Conservation (phyloP, 2,888 invertebrate species). For the Hydroisotoma schaefferi region DNA sequence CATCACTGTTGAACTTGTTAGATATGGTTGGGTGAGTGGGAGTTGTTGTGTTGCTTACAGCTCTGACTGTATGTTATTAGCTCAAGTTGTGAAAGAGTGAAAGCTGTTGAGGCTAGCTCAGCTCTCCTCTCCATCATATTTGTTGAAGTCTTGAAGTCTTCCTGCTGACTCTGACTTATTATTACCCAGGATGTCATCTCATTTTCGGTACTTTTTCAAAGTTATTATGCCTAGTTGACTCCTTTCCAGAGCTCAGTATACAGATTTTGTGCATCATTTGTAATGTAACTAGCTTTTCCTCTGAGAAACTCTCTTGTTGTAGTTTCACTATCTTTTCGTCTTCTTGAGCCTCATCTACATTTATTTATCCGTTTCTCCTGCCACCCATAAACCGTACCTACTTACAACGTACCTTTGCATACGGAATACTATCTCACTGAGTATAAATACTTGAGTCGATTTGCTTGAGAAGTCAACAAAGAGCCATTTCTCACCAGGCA, state of each 20-base stretch:
- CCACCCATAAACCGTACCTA: no score
- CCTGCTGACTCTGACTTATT: conserved; percentile 1
- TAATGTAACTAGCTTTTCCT: conserved; percentile 1
- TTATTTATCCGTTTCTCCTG: no score
- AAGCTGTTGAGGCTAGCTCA: no score
- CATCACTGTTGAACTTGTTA: not conserved
- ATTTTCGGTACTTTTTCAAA: not conserved
- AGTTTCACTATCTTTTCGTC: no score
- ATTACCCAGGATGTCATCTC: conserved; percentile 4
- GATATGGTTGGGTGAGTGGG: not conserved
- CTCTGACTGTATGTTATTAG: not conserved
- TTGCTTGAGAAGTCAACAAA: not conserved
- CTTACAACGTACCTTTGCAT: no score
- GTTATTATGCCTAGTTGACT: not conserved
- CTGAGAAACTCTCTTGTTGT: no score
- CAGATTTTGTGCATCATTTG: not conserved
- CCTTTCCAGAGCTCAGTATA: not conserved
- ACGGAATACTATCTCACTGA: no score
- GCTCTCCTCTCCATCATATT: no score
- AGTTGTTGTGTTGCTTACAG: not conserved
- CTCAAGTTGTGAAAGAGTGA: no score
- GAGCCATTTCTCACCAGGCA: conserved; percentile 8
- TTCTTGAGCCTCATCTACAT: no score
- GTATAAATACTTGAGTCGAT: no score
- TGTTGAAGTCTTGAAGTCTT: not conserved